Percentiles rank a stretch among this genome's conserved stretches.
These are phyloP conservation scores for Coracopsis vasa DNA, from an alignment of 2,113 vertebrate species.

Conservation along the genomic window DNA sequence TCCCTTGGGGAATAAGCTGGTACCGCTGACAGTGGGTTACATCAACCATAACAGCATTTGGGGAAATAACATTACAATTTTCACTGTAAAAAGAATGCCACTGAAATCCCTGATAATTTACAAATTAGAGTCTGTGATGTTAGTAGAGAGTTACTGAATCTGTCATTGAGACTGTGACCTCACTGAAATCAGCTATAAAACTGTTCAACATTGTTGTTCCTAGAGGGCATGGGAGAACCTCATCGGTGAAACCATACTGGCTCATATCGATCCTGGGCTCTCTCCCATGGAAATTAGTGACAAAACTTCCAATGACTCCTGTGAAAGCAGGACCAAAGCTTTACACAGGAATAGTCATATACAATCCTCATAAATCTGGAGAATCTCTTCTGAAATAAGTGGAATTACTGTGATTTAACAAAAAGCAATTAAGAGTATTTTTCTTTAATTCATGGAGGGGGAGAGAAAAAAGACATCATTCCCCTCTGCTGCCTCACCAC, in stretches of 20 bases:
- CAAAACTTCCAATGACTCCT: neutral
- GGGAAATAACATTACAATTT: neutral
- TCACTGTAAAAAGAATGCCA: neutral
- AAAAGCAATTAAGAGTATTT: neutral
- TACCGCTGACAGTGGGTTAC: neutral
- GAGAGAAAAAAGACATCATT: neutral
- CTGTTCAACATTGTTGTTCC: neutral
- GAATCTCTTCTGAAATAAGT: neutral
- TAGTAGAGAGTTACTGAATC: neutral
- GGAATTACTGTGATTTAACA: neutral
- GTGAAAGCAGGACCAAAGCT: neutral
- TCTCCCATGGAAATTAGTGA: neutral
- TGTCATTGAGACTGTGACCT: neutral
- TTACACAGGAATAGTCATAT: neutral
- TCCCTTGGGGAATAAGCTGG: neutral
- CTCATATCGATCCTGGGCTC: neutral
- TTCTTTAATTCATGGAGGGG: neutral
- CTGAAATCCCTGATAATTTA: neutral
- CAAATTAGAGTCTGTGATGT: neutral
- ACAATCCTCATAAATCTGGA: neutral
- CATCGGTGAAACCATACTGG: accelerated
- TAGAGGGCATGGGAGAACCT: neutral
- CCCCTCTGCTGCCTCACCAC: neutral
- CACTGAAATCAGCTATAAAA: neutral
- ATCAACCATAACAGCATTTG: neutral